A percentile compares a stretch with the other conserved stretches of the same genome.
These are phyloP conservation scores for Colossoma macropomum DNA, from an alignment of 2,113 vertebrate species.

Conservation along the genomic window DNA sequence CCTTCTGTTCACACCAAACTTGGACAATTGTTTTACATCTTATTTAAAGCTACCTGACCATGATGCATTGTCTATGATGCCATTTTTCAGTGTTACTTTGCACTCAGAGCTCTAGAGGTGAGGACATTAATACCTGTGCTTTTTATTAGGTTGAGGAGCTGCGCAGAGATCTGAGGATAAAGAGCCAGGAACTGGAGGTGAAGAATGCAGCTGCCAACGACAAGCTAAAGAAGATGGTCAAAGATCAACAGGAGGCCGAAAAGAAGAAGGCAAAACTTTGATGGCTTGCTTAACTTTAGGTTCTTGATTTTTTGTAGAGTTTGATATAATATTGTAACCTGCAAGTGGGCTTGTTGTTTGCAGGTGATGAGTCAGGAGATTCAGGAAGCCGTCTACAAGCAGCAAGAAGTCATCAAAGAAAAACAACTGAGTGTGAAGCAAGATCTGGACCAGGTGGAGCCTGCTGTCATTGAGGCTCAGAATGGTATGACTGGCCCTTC, in stretches of 20 bases:
- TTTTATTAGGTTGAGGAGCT: conserved; percentile 90
- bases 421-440: conserved; percentile 95
- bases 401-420: conserved; percentile 96
- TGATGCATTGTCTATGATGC: background rate
- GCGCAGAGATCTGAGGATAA: conserved; percentile 93
- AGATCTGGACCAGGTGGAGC: conserved; percentile 96
- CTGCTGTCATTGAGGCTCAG: conserved; percentile 97
- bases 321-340: background rate
- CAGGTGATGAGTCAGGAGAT: conserved; percentile 99
- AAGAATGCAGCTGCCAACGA: conserved; percentile 98
- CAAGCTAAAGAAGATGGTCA: conserved; percentile 99
- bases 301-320: background rate
- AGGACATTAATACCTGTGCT: background rate
- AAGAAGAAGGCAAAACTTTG: conserved; percentile 89
- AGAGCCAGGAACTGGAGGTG: conserved; percentile 96
- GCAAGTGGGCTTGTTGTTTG: background rate
- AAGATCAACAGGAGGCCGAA: conserved; percentile 97
- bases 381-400: conserved; percentile 94
- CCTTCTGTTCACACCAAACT: background rate
- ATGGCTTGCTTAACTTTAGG: no score
- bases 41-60: no score
- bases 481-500: conserved; percentile 82
- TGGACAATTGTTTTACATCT: background rate
- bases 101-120: background rate
- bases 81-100: background rate